A percentile compares a stretch with the other conserved stretches of the same genome.
Evolutionary conservation across 2,888 invertebrate species (phyloP).

Genomic region (Oxytorus armatus): DNA sequence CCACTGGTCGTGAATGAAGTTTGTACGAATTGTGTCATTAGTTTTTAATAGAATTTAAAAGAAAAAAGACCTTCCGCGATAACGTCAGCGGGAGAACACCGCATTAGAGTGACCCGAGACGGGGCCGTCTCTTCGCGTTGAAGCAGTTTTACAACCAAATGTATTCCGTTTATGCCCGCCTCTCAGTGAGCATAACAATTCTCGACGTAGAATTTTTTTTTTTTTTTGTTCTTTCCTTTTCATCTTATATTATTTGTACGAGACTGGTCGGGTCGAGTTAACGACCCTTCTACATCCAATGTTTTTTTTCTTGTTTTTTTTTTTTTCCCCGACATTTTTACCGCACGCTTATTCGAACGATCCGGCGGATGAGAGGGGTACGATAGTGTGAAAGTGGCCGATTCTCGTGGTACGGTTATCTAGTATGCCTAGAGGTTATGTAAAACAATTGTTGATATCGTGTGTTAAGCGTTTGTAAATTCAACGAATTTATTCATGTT

Average conservation of each 20-base stretch:
- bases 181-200: slow-evolving; percentile 74
- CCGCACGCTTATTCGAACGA: slow-evolving; percentile 18
- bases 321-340: slow-evolving; percentile 1
- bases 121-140: too few species aligned
- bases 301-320: slow-evolving; percentile 7
- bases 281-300: not conserved
- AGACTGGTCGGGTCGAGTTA: slow-evolving; percentile 51
- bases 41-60: slow-evolving; percentile 73
- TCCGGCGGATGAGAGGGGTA: slow-evolving; percentile 30
- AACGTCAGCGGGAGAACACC: slow-evolving; percentile 30
- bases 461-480: slow-evolving; percentile 67
- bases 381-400: not conserved
- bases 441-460: slow-evolving; percentile 66
- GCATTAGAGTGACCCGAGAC: slow-evolving; percentile 6
- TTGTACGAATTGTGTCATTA: slow-evolving; percentile 73
- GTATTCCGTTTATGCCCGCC: slow-evolving; percentile 75
- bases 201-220: slow-evolving; percentile 67
- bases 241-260: slow-evolving; percentile 16
- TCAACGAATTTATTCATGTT: slow-evolving; percentile 67
- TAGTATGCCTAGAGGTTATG: slow-evolving; percentile 50
- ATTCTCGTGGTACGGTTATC: slow-evolving; percentile 34
- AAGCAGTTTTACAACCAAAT: slow-evolving; percentile 77
- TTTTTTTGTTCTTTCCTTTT: slow-evolving; percentile 32
- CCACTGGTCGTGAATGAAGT: slow-evolving; percentile 71
- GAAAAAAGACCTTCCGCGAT: slow-evolving; percentile 64